These are phyloP conservation scores for Drosophila arawakana DNA, from an alignment of 1,140 invertebrate genomes.

Conservation along the genomic window DNA sequence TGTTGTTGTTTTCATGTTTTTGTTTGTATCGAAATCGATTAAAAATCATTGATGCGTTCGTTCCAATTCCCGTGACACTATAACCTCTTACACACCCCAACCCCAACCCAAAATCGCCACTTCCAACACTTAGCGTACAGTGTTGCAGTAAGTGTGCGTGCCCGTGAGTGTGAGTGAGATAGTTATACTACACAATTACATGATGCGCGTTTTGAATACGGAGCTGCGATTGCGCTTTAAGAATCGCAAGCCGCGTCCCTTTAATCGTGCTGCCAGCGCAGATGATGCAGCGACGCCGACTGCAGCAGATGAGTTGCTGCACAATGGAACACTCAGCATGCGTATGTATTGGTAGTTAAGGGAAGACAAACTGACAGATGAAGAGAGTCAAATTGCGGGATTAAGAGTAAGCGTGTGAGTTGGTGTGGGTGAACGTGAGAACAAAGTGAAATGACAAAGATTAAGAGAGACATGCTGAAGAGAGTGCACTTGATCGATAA, in stretches of 20 bases:
- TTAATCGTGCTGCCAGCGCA: constrained; percentile 78
- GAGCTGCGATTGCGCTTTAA: constrained; percentile 79
- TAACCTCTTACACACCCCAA: neutral
- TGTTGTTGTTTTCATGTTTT: constrained; percentile 19
- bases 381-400: neutral
- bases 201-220: constrained; percentile 73
- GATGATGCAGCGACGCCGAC: constrained; percentile 60
- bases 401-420: neutral
- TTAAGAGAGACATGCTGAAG: too few relatives aligned
- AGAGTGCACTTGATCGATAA: constrained; percentile 10
- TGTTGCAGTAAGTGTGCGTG: neutral
- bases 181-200: neutral
- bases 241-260: constrained; percentile 77
- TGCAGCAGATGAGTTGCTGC: constrained; percentile 13
- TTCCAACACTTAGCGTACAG: neutral
- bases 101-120: neutral
- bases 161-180: neutral
- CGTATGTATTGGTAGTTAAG: constrained; percentile 50
- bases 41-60: constrained; percentile 70
- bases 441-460: neutral
- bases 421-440: constrained; percentile 1
- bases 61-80: constrained; percentile 51
- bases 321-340: constrained; percentile 48
- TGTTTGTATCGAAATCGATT: constrained; percentile 17
- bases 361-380: neutral